A percentile compares a stretch with the other conserved stretches of the same genome.
phyloP scores from a whole-genome alignment of 2,113 vertebrate genomes.

The Amazona vittata region DNA sequence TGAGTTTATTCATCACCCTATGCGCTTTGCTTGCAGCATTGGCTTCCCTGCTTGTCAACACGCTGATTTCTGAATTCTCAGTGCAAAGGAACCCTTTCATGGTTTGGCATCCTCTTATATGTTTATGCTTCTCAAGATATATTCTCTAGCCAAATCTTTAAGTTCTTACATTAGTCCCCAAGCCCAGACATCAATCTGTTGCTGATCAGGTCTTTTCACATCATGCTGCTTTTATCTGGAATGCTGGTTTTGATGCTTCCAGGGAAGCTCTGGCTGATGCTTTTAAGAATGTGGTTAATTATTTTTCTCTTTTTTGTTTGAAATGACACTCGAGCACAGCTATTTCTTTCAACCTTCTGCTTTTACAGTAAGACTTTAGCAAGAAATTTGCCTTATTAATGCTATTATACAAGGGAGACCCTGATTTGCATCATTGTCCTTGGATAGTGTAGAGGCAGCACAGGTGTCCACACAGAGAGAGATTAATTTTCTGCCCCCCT shows the following conservation, averaged over 20 bases:
- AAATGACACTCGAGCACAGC: slow-evolving; percentile 29
- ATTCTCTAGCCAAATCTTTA: slow-evolving; percentile 65
- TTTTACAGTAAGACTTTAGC: slow-evolving; percentile 28
- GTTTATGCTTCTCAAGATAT: slow-evolving; percentile 62
- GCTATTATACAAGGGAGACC: not conserved
- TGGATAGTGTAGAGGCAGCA: slow-evolving; percentile 26
- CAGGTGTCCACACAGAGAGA: slow-evolving; percentile 7
- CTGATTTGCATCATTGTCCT: slow-evolving; percentile 66
- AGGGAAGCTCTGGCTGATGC: slow-evolving; percentile 41
- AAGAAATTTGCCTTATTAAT: slow-evolving; percentile 57
- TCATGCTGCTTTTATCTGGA: slow-evolving; percentile 60
- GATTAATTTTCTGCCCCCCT: not conserved
- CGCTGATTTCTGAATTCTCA: slow-evolving; percentile 24
- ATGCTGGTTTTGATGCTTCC: slow-evolving; percentile 53
- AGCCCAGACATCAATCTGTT: slow-evolving; percentile 67
- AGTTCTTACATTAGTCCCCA: slow-evolving; percentile 60
- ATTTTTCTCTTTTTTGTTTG: slow-evolving; percentile 19
- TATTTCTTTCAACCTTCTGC: slow-evolving; percentile 48
- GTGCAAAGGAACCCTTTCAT: slow-evolving; percentile 57
- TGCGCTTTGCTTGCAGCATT: slow-evolving; percentile 38
- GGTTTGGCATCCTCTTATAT: slow-evolving; percentile 59
- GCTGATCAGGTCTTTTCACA: slow-evolving; percentile 69
- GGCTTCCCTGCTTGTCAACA: slow-evolving; percentile 59
- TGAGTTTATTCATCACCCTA: slow-evolving; percentile 47
- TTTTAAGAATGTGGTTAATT: slow-evolving; percentile 48